A percentile compares a stretch with the other conserved stretches of the same genome.
phyloP scores from a whole-genome alignment of 1,140 invertebrate genomes.

The Piezodorus guildinii region DNA sequence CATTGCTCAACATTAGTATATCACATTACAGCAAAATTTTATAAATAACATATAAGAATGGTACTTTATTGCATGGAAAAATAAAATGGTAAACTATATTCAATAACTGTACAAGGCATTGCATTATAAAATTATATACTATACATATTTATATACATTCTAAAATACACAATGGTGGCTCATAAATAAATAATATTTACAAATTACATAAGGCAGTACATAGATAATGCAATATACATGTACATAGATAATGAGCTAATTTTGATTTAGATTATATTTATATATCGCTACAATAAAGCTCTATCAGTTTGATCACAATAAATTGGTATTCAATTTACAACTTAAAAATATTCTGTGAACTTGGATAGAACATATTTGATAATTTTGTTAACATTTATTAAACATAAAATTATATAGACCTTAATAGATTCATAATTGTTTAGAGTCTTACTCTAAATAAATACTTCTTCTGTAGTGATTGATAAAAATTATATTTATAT shows the following conservation, averaged over 20 bases:
- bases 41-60: too few species aligned
- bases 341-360: background rate
- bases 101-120: too few species aligned
- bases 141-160: background rate
- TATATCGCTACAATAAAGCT: background rate
- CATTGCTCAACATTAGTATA: too few species aligned
- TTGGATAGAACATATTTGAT: background rate
- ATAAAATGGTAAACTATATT: too few species aligned
- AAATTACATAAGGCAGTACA: background rate
- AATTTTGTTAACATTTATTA: too few species aligned
- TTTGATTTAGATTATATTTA: constrained; percentile 2
- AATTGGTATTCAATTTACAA: constrained; percentile 2
- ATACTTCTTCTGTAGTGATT: too few species aligned
- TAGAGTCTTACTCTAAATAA: too few species aligned
- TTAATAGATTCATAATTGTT: too few species aligned
- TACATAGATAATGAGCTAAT: constrained; percentile 5
- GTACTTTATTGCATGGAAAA: too few species aligned
- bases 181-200: constrained; percentile 9
- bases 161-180: background rate
- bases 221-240: background rate
- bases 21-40: too few species aligned
- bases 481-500: too few species aligned
- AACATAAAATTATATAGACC: too few species aligned
- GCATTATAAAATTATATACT: constrained; percentile 1
- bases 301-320: constrained; percentile 4